Percentiles rank a stretch among this genome's conserved stretches.
These are phyloP conservation scores for Temnothorax longispinosus DNA, from an alignment of 1,140 invertebrate genomes.

Conservation along the genomic window DNA sequence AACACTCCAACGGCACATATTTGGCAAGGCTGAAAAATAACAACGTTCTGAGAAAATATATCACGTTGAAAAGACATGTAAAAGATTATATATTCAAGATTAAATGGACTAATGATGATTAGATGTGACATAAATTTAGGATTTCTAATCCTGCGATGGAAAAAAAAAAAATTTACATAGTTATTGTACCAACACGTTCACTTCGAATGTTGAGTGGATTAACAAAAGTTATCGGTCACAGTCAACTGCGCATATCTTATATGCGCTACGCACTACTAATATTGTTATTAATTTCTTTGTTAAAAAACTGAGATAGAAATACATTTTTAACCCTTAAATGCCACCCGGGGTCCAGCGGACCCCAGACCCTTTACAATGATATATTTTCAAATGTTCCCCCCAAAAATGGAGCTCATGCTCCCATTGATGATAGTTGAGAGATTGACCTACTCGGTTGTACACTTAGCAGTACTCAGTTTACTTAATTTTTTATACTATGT, in stretches of 20 bases:
- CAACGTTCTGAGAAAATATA: conserved; percentile 12
- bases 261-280: background rate
- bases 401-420: too few species aligned
- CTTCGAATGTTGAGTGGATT: background rate
- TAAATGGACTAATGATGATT: background rate
- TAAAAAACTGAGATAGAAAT: background rate
- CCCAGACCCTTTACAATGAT: too few species aligned
- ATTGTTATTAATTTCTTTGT: background rate
- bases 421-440: too few species aligned
- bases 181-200: background rate
- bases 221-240: background rate
- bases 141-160: background rate
- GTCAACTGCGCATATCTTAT: background rate
- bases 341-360: too few species aligned
- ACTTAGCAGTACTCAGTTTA: too few species aligned
- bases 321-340: background rate
- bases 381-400: too few species aligned
- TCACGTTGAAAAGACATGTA: background rate
- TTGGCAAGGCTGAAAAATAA: conserved; percentile 89
- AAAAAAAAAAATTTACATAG: background rate
- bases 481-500: too few species aligned
- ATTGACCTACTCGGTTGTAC: too few species aligned
- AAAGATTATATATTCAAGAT: background rate
- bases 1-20: conserved; percentile 92
- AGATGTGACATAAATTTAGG: background rate